These are phyloP conservation scores for Chaetodon trifascialis DNA, from an alignment of 2,113 vertebrate species.

Conservation along the genomic window DNA sequence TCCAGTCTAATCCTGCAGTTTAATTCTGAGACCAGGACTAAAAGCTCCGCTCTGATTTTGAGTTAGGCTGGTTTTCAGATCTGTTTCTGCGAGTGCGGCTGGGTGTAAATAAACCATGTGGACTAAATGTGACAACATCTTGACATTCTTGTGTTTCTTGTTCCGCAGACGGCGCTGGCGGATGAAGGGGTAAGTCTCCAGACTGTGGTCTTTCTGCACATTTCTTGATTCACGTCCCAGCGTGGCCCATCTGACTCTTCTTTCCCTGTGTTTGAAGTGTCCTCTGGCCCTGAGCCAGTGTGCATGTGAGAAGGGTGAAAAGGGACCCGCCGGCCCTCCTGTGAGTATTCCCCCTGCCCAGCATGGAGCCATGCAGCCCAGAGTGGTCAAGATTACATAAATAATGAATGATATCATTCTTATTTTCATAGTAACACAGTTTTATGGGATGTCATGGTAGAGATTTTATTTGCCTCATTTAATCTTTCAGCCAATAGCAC, in stretches of 20 bases:
- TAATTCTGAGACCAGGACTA: not conserved
- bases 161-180: constrained; percentile 85
- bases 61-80: not conserved
- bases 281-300: constrained; percentile 80
- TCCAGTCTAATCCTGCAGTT: not conserved
- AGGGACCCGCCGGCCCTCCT: constrained; percentile 85
- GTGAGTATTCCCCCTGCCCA: constrained; percentile 83
- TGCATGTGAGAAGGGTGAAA: constrained; percentile 91
- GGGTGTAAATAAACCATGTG: constrained; percentile 4
- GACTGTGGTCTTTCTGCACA: not conserved
- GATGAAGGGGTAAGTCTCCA: constrained; percentile 88
- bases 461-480: no score
- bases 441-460: not conserved
- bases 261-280: constrained; percentile 83
- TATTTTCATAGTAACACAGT: not conserved
- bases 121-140: constrained; percentile 9
- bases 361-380: not conserved
- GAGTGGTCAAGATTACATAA: not conserved
- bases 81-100: not conserved
- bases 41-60: not conserved
- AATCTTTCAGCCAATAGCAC: no score
- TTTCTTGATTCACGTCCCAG: constrained; percentile 9
- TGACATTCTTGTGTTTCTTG: constrained; percentile 42
- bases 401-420: not conserved
- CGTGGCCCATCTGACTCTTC: constrained; percentile 28